Evolutionary conservation across 2,888 invertebrate species (phyloP), one percentile per base, ranked within the genome.

Genomic region (Cosmorhoe ocellata): DNA sequence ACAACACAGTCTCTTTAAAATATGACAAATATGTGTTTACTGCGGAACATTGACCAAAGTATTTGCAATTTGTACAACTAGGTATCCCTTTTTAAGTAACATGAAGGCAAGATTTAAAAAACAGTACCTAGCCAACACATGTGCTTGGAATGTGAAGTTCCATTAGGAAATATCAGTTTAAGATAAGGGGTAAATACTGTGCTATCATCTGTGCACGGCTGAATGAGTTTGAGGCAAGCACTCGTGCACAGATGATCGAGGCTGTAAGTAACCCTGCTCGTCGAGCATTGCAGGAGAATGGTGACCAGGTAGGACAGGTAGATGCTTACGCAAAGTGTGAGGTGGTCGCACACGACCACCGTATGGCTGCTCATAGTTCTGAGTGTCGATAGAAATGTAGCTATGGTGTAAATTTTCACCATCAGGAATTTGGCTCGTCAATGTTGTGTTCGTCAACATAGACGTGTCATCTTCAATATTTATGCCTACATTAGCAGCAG

Each of bases 321-420:
- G 80, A 67, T 85, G 85, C 74, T 90, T 90, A 63, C 88, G 82
- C 55, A 89, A 72, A 40, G 88, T 84, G 64, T 84, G 83, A 67
- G 88, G 84, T 59, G 89, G 88, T 69, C 89, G 83, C 46, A 84
- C 82, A 42, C 90, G 77, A 49, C 90, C 85, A 45, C 83, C 77
- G 60, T 90, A 90, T 14, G 90, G 88, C 63, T 89, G 89, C 56
- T 91, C 91, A 58, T 91, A 91, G 67, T 89, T 90, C 70, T 91
- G 90, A 57, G 91, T 85, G 64, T 93, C 93, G 60, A 93, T 93
- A 51, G 93, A 93, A 70, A 93, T 92, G 75, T 93, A 93, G 80
- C 93, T 93, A 69, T 93, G 93, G 69, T 93, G 93, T 63, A 92
- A 83, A 69, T 92, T 92, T 58, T 93, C 92, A 38, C 91, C 91